Percentiles rank a stretch among this genome's conserved stretches.
Evolutionary conservation across 2,888 invertebrate genomes (phyloP).

Genomic region (Himalopsyche tibetana): DNA sequence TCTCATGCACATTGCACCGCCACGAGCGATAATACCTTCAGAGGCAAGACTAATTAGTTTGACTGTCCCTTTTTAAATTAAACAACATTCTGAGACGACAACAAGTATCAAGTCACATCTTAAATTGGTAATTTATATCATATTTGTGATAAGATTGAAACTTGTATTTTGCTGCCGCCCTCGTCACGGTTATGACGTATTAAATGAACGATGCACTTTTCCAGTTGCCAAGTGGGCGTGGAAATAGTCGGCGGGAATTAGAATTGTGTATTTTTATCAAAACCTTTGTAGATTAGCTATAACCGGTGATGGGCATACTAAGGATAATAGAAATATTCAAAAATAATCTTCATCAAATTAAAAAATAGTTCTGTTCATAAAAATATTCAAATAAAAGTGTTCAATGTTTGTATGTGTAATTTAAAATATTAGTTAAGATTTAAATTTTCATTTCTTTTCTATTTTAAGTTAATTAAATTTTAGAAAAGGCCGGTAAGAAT

Average conservation of each 20-base stretch:
- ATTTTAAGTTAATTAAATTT: too few relatives aligned
- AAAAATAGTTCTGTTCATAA: too few relatives aligned
- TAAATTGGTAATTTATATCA: conserved; percentile 48
- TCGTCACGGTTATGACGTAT: conserved; percentile 37
- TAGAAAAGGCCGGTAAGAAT: too few relatives aligned
- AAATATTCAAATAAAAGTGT: too few relatives aligned
- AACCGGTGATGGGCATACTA: too few relatives aligned
- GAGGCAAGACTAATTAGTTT: background rate
- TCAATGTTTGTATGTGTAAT: too few relatives aligned
- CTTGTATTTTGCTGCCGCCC: conserved; percentile 48
- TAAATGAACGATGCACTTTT: conserved; percentile 23
- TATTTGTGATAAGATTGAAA: conserved; percentile 41
- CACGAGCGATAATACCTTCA: conserved; percentile 42
- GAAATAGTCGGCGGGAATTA: background rate
- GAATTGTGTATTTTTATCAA: background rate
- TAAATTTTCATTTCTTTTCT: too few relatives aligned
- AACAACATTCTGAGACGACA: conserved; percentile 17
- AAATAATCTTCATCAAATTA: too few relatives aligned
- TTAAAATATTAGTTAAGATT: too few relatives aligned
- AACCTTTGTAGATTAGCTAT: too few relatives aligned
- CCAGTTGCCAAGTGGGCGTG: background rate
- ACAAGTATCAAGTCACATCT: conserved; percentile 5
- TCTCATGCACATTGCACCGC: conserved; percentile 44
- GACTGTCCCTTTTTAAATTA: conserved; percentile 45
- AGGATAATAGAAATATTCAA: too few relatives aligned